These are phyloP conservation scores for Grallaria varia DNA, from an alignment of 2,113 vertebrate genomes.

Conservation along the genomic window DNA sequence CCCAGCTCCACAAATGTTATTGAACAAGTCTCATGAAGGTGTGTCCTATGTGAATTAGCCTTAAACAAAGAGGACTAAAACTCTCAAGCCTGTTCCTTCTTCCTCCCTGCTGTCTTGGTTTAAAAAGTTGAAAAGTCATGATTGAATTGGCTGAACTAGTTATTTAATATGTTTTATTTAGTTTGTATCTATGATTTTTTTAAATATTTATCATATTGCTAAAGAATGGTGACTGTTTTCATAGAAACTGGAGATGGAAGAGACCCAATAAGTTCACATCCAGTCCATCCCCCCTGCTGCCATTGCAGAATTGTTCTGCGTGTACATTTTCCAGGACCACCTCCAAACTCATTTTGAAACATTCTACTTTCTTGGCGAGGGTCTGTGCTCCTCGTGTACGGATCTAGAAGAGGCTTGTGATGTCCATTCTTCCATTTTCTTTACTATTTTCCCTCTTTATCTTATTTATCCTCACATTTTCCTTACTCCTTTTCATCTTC, in stretches of 20 bases:
- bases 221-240: conserved; percentile 67
- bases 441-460: background rate
- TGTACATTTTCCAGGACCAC: conserved; percentile 44
- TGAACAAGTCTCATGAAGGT: conserved; percentile 67
- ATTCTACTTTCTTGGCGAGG: background rate
- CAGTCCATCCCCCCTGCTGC: conserved; percentile 65
- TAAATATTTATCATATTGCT: conserved; percentile 68
- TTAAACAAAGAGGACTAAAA: conserved; percentile 67
- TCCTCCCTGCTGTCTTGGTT: conserved; percentile 62
- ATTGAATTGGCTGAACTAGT: conserved; percentile 66
- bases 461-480: background rate
- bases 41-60: conserved; percentile 64
- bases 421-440: background rate
- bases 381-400: background rate
- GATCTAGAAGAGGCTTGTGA: background rate
- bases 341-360: conserved; percentile 30
- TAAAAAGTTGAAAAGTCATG: conserved; percentile 70
- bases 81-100: conserved; percentile 54
- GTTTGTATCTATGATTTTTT: conserved; percentile 64
- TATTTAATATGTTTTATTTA: conserved; percentile 70
- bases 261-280: conserved; percentile 64
- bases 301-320: conserved; percentile 23
- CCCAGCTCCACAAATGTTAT: conserved; percentile 68
- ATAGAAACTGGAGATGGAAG: conserved; percentile 65
- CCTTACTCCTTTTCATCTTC: background rate